Conservation (phyloP, 23 tunicate genomes). For the Styela clava region DNA sequence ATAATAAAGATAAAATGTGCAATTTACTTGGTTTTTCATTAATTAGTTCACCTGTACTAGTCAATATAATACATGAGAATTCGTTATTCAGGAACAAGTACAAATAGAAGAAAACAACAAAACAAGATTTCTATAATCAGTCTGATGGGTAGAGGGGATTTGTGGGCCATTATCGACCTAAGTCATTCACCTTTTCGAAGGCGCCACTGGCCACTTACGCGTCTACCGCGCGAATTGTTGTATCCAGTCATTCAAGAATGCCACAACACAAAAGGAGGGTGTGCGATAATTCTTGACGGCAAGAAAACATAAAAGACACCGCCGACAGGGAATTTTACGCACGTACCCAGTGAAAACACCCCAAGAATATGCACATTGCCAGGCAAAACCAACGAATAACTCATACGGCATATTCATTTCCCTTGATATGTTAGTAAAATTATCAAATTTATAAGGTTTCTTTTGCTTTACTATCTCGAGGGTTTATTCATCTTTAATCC, state of each 20-base stretch:
- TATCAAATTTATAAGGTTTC: too few species aligned
- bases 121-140: background rate
- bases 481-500: background rate
- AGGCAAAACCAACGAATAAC: too few species aligned
- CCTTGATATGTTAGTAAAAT: too few species aligned
- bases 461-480: background rate
- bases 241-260: constrained; percentile 13
- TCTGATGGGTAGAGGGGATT: constrained; percentile 13
- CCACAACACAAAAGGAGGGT: constrained; percentile 29
- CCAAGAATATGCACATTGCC: too few species aligned
- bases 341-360: too few species aligned
- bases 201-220: constrained; percentile 38
- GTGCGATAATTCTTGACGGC: constrained; percentile 29
- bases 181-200: constrained; percentile 39
- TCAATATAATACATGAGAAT: too few species aligned
- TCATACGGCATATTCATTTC: too few species aligned
- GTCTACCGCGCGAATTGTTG: constrained; percentile 43
- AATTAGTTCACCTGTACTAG: too few species aligned
- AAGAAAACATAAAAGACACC: constrained; percentile 1
- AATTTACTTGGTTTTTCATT: too few species aligned
- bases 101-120: background rate
- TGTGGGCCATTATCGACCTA: constrained; percentile 20
- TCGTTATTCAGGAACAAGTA: background rate
- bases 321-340: constrained; percentile 20
- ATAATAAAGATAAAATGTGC: too few species aligned